Base-by-base conservation (phyloP, 2,888 invertebrate genomes). In the Adelognathus sp. region DNA sequence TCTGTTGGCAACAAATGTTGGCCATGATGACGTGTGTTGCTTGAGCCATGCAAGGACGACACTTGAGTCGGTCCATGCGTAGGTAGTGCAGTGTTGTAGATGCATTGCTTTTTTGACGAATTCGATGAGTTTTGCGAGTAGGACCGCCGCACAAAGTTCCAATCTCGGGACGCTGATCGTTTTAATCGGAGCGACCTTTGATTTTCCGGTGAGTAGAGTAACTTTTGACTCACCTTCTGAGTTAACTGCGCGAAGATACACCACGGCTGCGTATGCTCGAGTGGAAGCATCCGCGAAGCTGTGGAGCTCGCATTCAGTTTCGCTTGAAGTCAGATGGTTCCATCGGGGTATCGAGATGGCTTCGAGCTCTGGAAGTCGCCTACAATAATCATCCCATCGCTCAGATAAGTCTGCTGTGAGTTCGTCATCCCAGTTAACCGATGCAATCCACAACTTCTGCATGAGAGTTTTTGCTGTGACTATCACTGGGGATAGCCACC, bases 31-130 rank as follows among this genome's bases (percentile, higher is more conserved):
- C 2, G 72, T 67, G 14, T 56, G 72, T 4, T 73, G 67, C 2
- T 64, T 64, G 4, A 84, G 29, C 81, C 84, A 85, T 0, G 72
- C 64, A 1, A 85, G 54, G 0, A 79, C 79, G 1, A 83, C 79
- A 0, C 52, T 76, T 1, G 80, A 81, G 44, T 85, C 82, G 0
- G 81, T 77, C 74, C 80, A 82, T 29, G 78, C 80, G 29, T 67
- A 56, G 0, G 21, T 56, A 2, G 46, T 27, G 3, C 3, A 4
- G 2, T n/a, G 6, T 14, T 44, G 14, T 6, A 77, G 21, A 0
- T 71, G 36, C 39, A 76, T 60, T 2, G 52, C 6, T 3, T 9
- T 1, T 6, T 27, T 31, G 0, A 77, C 58, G 6, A 46, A 56
- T 0, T 52, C 27, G 3, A 73, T 31, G 1, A 81, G 69, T 31